Evolutionary conservation across 2,113 vertebrate species (phyloP), one percentile per base, ranked within the genome.

Genomic region (Ictalurus furcatus): DNA sequence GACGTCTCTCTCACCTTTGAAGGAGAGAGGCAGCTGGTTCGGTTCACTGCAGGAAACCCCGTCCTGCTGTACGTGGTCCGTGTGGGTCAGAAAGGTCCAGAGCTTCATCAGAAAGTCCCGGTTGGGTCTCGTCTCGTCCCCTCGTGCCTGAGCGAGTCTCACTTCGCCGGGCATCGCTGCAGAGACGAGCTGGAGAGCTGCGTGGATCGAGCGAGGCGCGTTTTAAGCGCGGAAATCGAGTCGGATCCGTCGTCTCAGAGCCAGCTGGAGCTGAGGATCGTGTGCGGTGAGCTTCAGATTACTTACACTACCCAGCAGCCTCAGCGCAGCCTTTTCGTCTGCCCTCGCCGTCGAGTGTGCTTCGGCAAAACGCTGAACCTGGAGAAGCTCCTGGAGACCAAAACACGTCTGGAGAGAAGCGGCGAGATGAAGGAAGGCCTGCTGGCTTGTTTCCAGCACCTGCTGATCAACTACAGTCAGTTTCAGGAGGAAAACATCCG

Each of bases 101-200:
- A 87, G 69, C 54, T 92, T 16, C 87, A 88, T 4, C 91, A 92
- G 73, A 88, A 48, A n/a, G 79, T 90, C n/a, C 58, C 74, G 19
- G 85, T 88, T 56, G 88, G 83, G n/a, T 37, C 86, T 63, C 37
- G 13, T 30, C 86, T 92, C 16, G 76, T n/a, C 1, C 65, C 79
- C 4, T 61, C 88, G 2, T 90, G 87, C 74, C 48, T 90, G n/a
- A 76, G 25, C 19, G 83, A 89, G 40, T 44, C 59, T 40, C 90
- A 92, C 76, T 92, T 92, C 28, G 65, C 85, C 21, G 92, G 90
- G 21, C 90, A 92, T 52, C 67, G 34, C 23, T 91, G 90, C 87
- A 79, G 69, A 74, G 92, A 91, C 11, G 88, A 92, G 69, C 34
- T 87, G 17, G 52, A 88, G 80, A 84, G 88, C 69, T 92, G 92